These are phyloP conservation scores for Spea multiplicata DNA, from an alignment of 2,113 vertebrate genomes.

Conservation along the genomic window DNA sequence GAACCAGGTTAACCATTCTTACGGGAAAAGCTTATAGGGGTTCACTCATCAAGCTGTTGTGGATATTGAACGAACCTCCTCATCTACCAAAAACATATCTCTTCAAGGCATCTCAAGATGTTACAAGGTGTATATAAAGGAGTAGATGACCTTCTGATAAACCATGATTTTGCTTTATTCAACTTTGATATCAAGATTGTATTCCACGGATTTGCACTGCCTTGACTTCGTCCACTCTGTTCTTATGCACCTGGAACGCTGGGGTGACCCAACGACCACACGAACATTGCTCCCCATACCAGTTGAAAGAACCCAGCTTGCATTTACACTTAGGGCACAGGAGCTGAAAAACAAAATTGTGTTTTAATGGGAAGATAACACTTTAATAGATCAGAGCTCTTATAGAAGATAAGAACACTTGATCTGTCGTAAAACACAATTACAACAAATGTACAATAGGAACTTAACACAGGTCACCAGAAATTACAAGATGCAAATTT, in stretches of 20 bases:
- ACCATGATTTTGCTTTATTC: not conserved
- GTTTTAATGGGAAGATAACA: not conserved
- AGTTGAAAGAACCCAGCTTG: conserved; percentile 92
- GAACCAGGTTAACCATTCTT: no score
- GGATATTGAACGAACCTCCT: no score
- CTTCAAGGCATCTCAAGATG: no score
- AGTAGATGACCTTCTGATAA: no score
- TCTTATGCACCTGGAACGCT: conserved; percentile 91
- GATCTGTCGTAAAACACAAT: not conserved
- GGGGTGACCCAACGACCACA: conserved; percentile 92
- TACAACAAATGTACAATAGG: not conserved
- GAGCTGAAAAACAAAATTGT: conserved; percentile 67
- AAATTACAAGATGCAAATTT: no score
- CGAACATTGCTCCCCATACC: conserved; percentile 90
- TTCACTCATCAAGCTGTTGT: no score
- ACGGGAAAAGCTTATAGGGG: no score
- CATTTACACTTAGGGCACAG: conserved; percentile 87
- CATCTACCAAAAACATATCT: no score
- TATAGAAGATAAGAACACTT: not conserved
- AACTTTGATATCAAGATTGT: not conserved
- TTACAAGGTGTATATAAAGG: no score
- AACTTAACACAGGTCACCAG: not conserved
- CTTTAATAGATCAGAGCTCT: not conserved
- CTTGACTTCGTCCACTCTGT: conserved; percentile 85
- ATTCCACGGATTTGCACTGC: conserved; percentile 55